Evolutionary conservation across 2,888 invertebrate genomes (phyloP), one percentile per base, ranked within the genome.

Genomic region (Ornithoptera alexandrae): DNA sequence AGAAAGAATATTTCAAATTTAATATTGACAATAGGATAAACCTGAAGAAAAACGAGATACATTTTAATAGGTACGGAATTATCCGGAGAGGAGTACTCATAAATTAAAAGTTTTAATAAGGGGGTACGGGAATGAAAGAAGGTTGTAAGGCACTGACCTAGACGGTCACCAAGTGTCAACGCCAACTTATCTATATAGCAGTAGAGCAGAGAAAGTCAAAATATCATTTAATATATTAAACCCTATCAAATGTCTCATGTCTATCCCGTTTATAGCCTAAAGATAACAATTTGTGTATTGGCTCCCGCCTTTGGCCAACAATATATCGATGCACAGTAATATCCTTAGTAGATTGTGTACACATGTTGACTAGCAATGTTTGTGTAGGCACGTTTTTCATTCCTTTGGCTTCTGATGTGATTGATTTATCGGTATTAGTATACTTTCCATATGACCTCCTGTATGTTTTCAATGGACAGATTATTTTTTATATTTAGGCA

Each of bases 311-410:
- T 69, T 18, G 12, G 58, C 50, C 39, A 65, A 69, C 61, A 61
- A 5, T 67, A 30, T 42, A 67, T 62, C 56, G 58, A 22, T 56
- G n/a, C 20, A 15, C 39, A 18, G 61, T 20, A 65, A 65, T 58
- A 65, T 65, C 36, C 24, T 65, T 56, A 17, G 57, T 57, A 58
- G 57, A 67, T 62, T 62, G 67, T 62, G 36, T 60, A 58, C 56
- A 65, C 68, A 61, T 69, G 57, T 69, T 65, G 57, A 65, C 65
- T 20, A 39, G 56, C 24, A 5, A 56, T 65, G 65, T 67, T 67
- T 65, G 58, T 65, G 46, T 57, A 65, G 57, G 20, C 30, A 30
- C 53, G 53, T 65, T 57, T 60, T 56, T 69, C 56, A 68, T 59
- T 59, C 20, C 64, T 61, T 20, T 39, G 57, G 22, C 22, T 20